A percentile compares a stretch with the other conserved stretches of the same genome.
phyloP scores from a whole-genome alignment of 1,140 invertebrate genomes.

The Eriocheir sinensis region DNA sequence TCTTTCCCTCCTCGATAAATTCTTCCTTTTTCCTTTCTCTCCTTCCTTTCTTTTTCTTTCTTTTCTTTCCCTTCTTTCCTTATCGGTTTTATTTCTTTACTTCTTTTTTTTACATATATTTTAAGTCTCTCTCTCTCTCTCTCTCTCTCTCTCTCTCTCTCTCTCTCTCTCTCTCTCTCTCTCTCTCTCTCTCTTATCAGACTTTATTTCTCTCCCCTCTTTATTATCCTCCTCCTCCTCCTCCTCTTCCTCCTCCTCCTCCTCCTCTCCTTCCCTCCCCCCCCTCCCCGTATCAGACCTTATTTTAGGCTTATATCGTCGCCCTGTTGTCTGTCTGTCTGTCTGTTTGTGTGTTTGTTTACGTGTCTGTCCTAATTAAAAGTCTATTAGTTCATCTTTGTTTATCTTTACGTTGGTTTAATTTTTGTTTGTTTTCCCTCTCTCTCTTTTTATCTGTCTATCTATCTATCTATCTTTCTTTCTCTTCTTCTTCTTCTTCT shows the following conservation, averaged over 20 bases:
- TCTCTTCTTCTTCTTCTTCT: neutral
- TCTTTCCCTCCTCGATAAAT: neutral
- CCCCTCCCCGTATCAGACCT: too few species aligned
- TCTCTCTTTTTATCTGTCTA: neutral
- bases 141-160: slow-evolving; percentile 49
- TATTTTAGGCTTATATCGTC: too few species aligned
- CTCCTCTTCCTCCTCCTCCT: too few species aligned
- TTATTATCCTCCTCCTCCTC: too few species aligned
- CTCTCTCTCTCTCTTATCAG: neutral
- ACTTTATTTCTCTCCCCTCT: neutral
- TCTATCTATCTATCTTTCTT: neutral
- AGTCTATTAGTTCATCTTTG: too few species aligned
- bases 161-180: neutral
- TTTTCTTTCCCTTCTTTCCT: neutral
- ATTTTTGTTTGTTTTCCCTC: neutral
- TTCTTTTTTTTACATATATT: neutral
- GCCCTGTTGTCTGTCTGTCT: too few species aligned
- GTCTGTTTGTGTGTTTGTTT: too few species aligned
- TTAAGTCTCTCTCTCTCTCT: slow-evolving; percentile 27
- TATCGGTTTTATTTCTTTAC: neutral
- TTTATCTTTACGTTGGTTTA: too few species aligned
- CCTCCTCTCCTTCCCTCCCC: too few species aligned
- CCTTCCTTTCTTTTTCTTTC: neutral
- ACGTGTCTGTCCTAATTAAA: too few species aligned
- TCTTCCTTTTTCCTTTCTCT: neutral